Percentiles rank a stretch among this genome's conserved stretches.
phyloP scores from a whole-genome alignment of 2,888 invertebrate genomes.

The Heteromyza rotundicornis region DNA sequence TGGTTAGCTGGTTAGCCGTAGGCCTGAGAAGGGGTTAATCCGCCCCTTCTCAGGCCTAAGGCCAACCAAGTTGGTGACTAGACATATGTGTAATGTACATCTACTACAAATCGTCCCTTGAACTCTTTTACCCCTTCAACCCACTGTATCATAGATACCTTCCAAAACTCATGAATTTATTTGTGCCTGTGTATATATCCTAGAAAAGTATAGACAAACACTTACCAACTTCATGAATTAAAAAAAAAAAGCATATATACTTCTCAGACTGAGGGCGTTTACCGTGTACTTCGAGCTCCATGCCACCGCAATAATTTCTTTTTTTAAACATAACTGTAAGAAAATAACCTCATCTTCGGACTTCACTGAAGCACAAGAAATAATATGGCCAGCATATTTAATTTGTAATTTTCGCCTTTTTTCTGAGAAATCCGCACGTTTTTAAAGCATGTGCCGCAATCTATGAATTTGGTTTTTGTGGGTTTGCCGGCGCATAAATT shows the following conservation, averaged over 20 bases:
- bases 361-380: neutral
- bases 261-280: conserved; percentile 7
- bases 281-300: conserved; percentile 4
- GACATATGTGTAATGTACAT: too few species aligned
- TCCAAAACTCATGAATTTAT: too few species aligned
- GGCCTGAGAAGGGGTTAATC: too few species aligned
- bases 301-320: neutral
- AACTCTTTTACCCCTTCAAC: too few species aligned
- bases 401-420: conserved; percentile 16
- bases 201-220: too few species aligned
- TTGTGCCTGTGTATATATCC: too few species aligned
- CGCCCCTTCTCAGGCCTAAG: too few species aligned
- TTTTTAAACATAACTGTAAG: neutral
- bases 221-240: neutral
- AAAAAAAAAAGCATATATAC: neutral
- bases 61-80: too few species aligned
- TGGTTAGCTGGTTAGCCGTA: too few species aligned
- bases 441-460: conserved; percentile 12
- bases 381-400: conserved; percentile 15
- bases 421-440: neutral
- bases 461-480: conserved; percentile 23
- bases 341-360: neutral
- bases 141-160: too few species aligned
- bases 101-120: too few species aligned
- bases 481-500: conserved; percentile 37